Conservation (phyloP, 23 tunicate genomes). For the Clavelina lepadiformis region DNA sequence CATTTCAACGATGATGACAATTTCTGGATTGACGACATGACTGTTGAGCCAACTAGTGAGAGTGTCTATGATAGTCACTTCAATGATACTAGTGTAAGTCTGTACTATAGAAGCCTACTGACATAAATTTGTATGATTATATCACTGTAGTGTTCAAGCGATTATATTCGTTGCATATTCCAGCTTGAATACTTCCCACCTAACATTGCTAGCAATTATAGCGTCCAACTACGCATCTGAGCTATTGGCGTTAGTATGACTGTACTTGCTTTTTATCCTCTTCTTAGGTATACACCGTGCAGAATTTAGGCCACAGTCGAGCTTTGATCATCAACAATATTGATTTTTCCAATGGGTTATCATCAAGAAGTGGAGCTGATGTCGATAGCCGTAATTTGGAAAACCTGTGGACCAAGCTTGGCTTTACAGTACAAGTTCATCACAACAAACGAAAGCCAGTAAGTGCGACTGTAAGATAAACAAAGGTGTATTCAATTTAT, state of each 20-base stretch:
- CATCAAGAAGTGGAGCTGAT: conserved; percentile 16
- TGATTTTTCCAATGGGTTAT: neutral
- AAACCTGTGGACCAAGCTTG: conserved; percentile 5
- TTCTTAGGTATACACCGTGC: conserved; percentile 21
- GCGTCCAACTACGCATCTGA: too few relatives aligned
- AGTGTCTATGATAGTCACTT: neutral
- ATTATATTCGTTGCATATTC: too few relatives aligned
- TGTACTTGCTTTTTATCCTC: too few relatives aligned
- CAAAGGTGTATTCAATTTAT: neutral
- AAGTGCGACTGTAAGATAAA: conserved; percentile 1
- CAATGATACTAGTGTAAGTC: neutral
- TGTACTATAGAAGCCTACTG: neutral
- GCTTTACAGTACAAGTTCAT: conserved; percentile 21
- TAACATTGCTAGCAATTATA: too few relatives aligned
- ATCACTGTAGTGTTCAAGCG: too few relatives aligned
- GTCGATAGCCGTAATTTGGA: conserved; percentile 12
- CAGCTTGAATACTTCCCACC: too few relatives aligned
- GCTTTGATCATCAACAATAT: conserved; percentile 40
- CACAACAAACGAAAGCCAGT: conserved; percentile 7
- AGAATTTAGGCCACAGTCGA: conserved; percentile 19
- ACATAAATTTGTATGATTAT: neutral
- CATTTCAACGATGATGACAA: conserved; percentile 1
- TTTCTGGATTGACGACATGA: conserved; percentile 10
- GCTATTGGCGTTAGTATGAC: too few relatives aligned
- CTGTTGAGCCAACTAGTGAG: neutral